Conservation (phyloP, 2,797 vertebrate species). For the Semaprochilodus insignis region DNA sequence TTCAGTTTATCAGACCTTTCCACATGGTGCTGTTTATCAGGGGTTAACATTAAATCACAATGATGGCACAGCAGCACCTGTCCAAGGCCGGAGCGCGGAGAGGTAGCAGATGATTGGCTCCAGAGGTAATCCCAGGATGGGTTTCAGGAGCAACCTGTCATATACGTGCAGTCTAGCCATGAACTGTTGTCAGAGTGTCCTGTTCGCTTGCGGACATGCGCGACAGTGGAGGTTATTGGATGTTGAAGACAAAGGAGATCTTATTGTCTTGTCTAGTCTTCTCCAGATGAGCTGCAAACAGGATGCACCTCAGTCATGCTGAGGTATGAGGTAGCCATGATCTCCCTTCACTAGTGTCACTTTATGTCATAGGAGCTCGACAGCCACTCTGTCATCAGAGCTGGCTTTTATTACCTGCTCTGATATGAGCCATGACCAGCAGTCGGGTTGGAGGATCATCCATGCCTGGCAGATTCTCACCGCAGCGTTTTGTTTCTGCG, state of each 20-base stretch:
- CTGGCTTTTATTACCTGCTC: conserved; percentile 28
- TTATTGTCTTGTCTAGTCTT: conserved; percentile 77
- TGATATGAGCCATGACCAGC: conserved; percentile 31
- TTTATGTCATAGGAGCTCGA: conserved; percentile 31
- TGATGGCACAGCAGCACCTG: conserved; percentile 68
- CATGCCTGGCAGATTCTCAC: conserved; percentile 13
- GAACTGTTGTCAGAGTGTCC: conserved; percentile 75
- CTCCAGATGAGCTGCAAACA: conserved; percentile 76
- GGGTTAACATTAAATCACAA: conserved; percentile 73
- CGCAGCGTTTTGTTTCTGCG: not conserved
- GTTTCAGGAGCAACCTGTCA: conserved; percentile 77
- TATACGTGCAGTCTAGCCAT: conserved; percentile 67
- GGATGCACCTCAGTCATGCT: conserved; percentile 59
- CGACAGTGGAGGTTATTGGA: conserved; percentile 68
- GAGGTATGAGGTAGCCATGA: conserved; percentile 24
- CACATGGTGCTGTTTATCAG: conserved; percentile 42
- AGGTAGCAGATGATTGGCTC: conserved; percentile 71
- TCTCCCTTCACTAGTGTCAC: conserved; percentile 39
- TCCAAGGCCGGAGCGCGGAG: conserved; percentile 55
- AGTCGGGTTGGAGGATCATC: conserved; percentile 36
- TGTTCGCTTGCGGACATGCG: conserved; percentile 74
- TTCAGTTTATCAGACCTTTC: conserved; percentile 50
- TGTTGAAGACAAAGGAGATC: conserved; percentile 66
- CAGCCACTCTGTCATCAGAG: conserved; percentile 43
- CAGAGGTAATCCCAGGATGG: conserved; percentile 77